Evolutionary conservation across 2,797 vertebrate species (phyloP), one percentile per base, ranked within the genome.

Genomic region (Psittacula echo): DNA sequence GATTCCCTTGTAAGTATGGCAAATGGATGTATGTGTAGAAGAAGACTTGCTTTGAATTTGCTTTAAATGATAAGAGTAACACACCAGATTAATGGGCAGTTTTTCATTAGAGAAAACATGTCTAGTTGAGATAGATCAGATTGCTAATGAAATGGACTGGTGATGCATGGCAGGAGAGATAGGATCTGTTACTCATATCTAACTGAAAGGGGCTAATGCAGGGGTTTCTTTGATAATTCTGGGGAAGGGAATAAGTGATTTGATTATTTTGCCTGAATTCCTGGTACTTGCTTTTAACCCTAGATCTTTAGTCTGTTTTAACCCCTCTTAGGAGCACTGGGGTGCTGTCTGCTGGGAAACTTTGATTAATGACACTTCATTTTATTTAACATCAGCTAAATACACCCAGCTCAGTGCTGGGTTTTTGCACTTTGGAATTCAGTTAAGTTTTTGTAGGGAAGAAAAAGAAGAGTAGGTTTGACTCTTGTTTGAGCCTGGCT

Each of bases 381-480:
- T 73, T 84, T 61, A 27, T 12, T 39, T 22, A 50, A 18, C 5
- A 6, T 72, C 23, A 58, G 1, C 21, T 58, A 24, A 30, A 21
- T 41, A 26, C 12, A 2, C 7, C 64, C 34, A 37, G 48, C n/a
- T 62, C 7, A 1, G n/a, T 65, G 70, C 48, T 50, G 85, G 79
- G 73, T 87, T 94, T 65, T 79, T 95, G 78, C 94, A 68, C 20
- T 16, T 82, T 66, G 30, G 42, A 91, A 50, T 24, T 20, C 20
- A 45, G 42, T 70, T 71, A 41, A 54, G 53, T 72, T 83, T 75
- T 79, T 90, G 48, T 90, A 91, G 66, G 65, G 93, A 96, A 54
- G 68, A 27, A 70, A 94, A 94, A 61, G 85, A 82, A 94, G 87
- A 95, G 51, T 72, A 77, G 87, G 81, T 70, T 96, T 89, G 53